Conservation (phyloP, 2,797 vertebrate species). For the Enteromius thamalakanensis region DNA sequence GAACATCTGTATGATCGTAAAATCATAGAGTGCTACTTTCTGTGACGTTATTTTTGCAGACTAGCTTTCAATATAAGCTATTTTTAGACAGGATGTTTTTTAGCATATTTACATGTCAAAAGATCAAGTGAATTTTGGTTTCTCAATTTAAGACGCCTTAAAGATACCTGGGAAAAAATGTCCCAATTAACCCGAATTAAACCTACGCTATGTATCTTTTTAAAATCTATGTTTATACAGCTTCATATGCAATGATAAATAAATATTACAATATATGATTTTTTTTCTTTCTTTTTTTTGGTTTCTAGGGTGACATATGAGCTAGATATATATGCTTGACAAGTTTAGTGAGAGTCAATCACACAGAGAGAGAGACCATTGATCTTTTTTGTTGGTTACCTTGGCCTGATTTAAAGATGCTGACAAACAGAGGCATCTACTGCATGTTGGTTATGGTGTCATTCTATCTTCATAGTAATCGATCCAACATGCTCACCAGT, state of each 20-base stretch:
- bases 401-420: constrained; percentile 26
- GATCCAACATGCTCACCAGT: constrained; percentile 12
- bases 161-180: background rate
- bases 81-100: no score
- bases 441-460: constrained; percentile 21
- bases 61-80: no score
- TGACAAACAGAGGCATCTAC: constrained; percentile 26
- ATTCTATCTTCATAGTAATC: constrained; percentile 60
- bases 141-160: background rate
- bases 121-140: no score
- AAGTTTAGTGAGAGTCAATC: constrained; percentile 9
- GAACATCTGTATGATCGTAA: no score
- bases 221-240: background rate
- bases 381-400: constrained; percentile 16
- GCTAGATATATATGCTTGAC: background rate
- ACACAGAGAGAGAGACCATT: background rate
- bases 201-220: no score
- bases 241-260: background rate
- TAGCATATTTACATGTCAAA: no score
- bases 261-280: background rate
- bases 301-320: background rate
- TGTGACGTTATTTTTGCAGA: no score
- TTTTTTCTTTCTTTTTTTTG: background rate
- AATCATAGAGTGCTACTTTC: no score
- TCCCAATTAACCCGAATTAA: background rate